Evolutionary conservation across 2,888 invertebrate species (phyloP), one percentile per base, ranked within the genome.

Genomic region (Pterobdella sp.): DNA sequence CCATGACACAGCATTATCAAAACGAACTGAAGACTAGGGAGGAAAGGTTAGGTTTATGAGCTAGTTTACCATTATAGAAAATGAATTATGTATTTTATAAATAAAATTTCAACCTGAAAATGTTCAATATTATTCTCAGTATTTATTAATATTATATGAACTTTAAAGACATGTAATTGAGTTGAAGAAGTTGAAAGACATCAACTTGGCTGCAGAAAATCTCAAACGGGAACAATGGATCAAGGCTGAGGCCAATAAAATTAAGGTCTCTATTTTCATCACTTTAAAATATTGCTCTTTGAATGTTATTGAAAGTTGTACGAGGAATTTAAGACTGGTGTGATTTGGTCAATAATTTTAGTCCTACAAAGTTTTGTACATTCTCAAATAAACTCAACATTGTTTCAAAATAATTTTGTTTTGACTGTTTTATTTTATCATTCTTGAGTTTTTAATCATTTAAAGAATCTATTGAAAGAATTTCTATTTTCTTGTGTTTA

Each of bases 211-310:
- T n/a, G 81, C 84, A 29, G 84, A 84, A 74, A 84, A 84, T 74
- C 75, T 84, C 63, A 77, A 84, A 18, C 78, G 84, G 74, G 84
- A 84, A 76, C 82, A 81, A 76, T 84, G 84, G 84, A 84, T 84
- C 74, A 82, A 83, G 34, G 84, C 84, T 63, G 84, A 84, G 77
- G 84, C 84, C 1, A 84, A 84, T 76, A 83, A 82, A 78, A 84
- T 84, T n/a, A 84, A 84, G 80, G 84, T 82, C 71, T 4, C 14
- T 26, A 56, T 22, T 22, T n/a, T n/a, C n/a, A n/a, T n/a, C n/a
- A n/a, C n/a, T n/a, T n/a, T n/a, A n/a, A n/a, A n/a, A n/a, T n/a
- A n/a, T n/a, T n/a, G n/a, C n/a, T n/a, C n/a, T n/a, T n/a, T n/a
- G n/a, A n/a, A 34, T 35, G 14, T 29, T 1, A n/a, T 49, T 36